phyloP scores from a whole-genome alignment of 2,888 invertebrate genomes.

The Strigamia crassipes region DNA sequence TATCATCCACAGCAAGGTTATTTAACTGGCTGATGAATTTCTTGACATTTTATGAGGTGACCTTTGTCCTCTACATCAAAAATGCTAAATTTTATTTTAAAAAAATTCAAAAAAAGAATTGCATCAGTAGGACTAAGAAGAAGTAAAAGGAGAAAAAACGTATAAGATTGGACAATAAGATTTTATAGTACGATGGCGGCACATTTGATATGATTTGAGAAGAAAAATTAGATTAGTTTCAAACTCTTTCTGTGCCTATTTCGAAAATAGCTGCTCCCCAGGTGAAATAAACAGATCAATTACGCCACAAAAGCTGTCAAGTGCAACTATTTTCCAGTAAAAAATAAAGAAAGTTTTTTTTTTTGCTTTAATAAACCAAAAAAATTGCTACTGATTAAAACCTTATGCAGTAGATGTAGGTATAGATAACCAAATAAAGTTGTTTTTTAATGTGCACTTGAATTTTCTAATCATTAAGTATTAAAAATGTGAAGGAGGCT shows the following conservation, averaged over 20 bases:
- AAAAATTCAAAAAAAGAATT: too few relatives aligned
- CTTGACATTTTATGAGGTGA: not conserved
- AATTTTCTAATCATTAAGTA: not conserved
- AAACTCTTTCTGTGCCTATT: not conserved
- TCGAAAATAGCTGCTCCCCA: not conserved
- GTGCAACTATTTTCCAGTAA: not conserved
- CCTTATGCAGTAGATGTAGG: too few relatives aligned
- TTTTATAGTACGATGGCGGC: constrained; percentile 4
- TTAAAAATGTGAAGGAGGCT: not conserved
- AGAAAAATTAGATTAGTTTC: constrained; percentile 31
- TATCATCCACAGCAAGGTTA: not conserved
- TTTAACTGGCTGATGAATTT: too few relatives aligned
- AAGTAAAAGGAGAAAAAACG: not conserved
- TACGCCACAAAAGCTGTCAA: constrained; percentile 11
- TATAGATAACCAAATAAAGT: too few relatives aligned
- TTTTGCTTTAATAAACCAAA: not conserved
- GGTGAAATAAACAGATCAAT: constrained; percentile 36
- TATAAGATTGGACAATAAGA: constrained; percentile 8
- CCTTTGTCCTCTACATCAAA: not conserved
- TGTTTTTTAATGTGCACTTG: too few relatives aligned
- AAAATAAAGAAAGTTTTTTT: not conserved
- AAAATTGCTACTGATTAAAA: not conserved
- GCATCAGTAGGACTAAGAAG: not conserved
- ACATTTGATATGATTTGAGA: constrained; percentile 3
- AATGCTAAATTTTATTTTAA: too few relatives aligned